Percentiles rank a stretch among this genome's conserved stretches.
These are phyloP conservation scores for Salvelinus alpinus DNA, from an alignment of 2,113 vertebrate species.

Conservation along the genomic window DNA sequence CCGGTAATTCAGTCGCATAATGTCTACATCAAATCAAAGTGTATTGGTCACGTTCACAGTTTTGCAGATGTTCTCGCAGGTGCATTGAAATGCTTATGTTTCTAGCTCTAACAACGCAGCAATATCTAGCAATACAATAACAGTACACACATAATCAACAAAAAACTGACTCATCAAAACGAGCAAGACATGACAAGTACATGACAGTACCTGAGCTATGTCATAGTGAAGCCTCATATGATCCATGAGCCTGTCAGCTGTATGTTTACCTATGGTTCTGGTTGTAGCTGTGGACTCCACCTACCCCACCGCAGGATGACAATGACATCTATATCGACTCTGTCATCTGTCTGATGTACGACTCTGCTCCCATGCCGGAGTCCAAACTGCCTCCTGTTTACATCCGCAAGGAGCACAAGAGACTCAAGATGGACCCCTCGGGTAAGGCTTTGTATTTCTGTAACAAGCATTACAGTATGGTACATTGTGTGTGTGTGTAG, in stretches of 20 bases:
- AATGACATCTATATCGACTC: constrained; percentile 93
- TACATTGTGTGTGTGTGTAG: neutral
- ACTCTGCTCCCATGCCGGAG: constrained; percentile 85
- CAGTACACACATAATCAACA: too few species aligned
- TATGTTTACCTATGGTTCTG: neutral
- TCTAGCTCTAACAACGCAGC: too few species aligned
- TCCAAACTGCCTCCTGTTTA: constrained; percentile 88
- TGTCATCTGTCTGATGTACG: constrained; percentile 93
- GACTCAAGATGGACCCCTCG: constrained; percentile 86
- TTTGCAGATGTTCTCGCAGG: too few species aligned
- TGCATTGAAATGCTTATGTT: too few species aligned
- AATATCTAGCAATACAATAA: too few species aligned
- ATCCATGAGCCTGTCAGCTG: neutral
- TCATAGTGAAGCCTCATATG: neutral
- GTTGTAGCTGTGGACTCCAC: constrained; percentile 88
- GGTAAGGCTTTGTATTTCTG: constrained; percentile 61
- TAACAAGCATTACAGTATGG: neutral
- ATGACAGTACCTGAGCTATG: neutral
- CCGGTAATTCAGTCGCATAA: constrained; percentile 72
- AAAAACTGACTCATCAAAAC: too few species aligned
- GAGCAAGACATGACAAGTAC: neutral
- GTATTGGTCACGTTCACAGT: too few species aligned
- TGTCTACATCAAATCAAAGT: neutral
- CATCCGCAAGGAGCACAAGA: constrained; percentile 87
- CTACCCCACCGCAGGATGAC: constrained; percentile 91